Conservation (phyloP, 2,113 vertebrate species). For the Meleagris gallopavo region DNA sequence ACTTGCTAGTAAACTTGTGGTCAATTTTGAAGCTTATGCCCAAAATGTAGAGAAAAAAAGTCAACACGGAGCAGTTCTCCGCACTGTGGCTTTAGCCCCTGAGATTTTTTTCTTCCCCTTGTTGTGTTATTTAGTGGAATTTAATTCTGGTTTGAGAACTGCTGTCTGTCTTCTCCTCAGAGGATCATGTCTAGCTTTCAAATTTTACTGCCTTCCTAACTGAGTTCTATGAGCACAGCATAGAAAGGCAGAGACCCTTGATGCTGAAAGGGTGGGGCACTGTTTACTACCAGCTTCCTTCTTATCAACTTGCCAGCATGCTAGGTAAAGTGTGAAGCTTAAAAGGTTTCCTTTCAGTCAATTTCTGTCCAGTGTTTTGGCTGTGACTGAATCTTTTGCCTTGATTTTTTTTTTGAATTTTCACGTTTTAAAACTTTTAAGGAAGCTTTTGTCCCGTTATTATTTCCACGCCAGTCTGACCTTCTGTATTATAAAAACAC, state of each 20-base stretch:
- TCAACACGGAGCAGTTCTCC: background rate
- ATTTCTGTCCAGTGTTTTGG: background rate
- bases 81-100: background rate
- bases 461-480: slow-evolving; percentile 9
- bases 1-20: background rate
- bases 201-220: background rate
- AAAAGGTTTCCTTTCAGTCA: background rate
- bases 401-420: background rate
- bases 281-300: background rate
- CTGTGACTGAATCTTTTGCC: background rate
- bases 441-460: background rate
- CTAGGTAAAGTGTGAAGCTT: background rate
- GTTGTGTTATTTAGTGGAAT: background rate
- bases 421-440: background rate
- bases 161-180: background rate
- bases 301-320: background rate
- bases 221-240: background rate
- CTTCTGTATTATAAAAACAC: background rate
- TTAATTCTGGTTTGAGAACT: background rate
- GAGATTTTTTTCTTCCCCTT: background rate
- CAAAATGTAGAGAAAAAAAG: background rate
- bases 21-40: background rate
- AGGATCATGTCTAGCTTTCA: background rate
- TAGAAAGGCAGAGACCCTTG: background rate
- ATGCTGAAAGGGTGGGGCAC: background rate